A percentile compares a stretch with the other conserved stretches of the same genome.
phyloP scores from a whole-genome alignment of 53 echinoderm and acorn worm genomes.

The Zoroaster sp. region DNA sequence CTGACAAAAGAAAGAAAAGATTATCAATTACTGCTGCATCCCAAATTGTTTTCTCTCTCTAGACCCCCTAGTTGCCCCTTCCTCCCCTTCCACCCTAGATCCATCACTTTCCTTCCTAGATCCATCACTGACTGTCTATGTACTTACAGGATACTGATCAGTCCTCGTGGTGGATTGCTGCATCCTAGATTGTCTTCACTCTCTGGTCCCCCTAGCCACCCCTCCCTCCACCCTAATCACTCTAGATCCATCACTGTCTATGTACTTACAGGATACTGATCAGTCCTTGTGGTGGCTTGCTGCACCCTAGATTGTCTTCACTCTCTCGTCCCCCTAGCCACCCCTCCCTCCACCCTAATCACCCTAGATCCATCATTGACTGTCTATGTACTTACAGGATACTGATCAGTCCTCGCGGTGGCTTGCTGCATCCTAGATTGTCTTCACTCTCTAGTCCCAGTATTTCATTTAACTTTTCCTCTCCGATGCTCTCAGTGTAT shows the following conservation, averaged over 20 bases:
- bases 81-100: background rate
- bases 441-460: slow-evolving; percentile 85
- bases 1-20: slow-evolving; percentile 29
- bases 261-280: background rate
- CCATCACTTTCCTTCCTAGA: too few relatives aligned
- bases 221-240: background rate
- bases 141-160: slow-evolving; percentile 24
- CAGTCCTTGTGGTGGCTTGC: background rate
- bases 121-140: background rate
- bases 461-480: slow-evolving; percentile 77
- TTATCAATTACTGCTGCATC: too few relatives aligned
- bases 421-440: slow-evolving; percentile 7
- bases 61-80: background rate
- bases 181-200: background rate
- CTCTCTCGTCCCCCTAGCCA: background rate
- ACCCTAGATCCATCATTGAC: background rate
- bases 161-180: background rate
- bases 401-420: slow-evolving; percentile 50
- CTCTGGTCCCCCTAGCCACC: background rate
- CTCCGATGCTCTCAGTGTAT: slow-evolving; percentile 89
- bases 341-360: background rate
- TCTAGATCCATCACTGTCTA: background rate
- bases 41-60: too few relatives aligned
- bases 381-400: slow-evolving; percentile 66
- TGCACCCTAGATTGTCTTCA: background rate